These are phyloP conservation scores for Megalurothrips usitatus DNA, from an alignment of 2,888 invertebrate genomes.

Conservation along the genomic window DNA sequence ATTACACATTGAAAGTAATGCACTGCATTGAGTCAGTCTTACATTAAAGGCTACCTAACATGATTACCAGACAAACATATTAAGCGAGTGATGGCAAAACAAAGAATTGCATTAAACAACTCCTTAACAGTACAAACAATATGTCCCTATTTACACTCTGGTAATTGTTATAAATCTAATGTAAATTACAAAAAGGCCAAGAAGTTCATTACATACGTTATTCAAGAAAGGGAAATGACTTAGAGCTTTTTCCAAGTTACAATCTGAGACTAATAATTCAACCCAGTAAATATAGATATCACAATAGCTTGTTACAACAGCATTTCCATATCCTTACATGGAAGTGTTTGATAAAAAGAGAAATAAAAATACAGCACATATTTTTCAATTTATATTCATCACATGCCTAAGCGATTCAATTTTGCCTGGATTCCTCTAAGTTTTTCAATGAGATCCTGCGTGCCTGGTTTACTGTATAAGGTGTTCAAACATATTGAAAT, in stretches of 20 bases:
- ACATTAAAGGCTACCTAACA: background rate
- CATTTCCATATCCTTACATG: background rate
- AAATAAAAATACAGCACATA: background rate
- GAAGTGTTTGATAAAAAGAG: background rate
- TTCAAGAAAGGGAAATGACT: background rate
- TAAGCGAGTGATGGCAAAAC: background rate
- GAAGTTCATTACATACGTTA: background rate
- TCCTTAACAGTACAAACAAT: background rate
- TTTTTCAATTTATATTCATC: background rate
- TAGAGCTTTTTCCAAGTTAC: background rate
- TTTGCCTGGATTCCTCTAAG: background rate
- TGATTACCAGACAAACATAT: background rate
- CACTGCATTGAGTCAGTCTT: background rate
- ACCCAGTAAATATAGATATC: background rate
- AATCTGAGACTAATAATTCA: slow-evolving; percentile 1
- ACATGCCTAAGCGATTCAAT: slow-evolving; percentile 1
- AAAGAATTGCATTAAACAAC: background rate
- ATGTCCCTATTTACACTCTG: too few species aligned
- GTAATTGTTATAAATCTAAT: background rate
- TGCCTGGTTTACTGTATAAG: slow-evolving; percentile 65
- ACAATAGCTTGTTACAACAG: slow-evolving; percentile 2
- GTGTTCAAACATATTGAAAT: slow-evolving; percentile 69
- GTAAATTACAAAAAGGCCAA: background rate
- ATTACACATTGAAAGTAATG: background rate
- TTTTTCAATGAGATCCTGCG: background rate